phyloP scores from a whole-genome alignment of 2,113 vertebrate species.

The Dipodomys stephensi region DNA sequence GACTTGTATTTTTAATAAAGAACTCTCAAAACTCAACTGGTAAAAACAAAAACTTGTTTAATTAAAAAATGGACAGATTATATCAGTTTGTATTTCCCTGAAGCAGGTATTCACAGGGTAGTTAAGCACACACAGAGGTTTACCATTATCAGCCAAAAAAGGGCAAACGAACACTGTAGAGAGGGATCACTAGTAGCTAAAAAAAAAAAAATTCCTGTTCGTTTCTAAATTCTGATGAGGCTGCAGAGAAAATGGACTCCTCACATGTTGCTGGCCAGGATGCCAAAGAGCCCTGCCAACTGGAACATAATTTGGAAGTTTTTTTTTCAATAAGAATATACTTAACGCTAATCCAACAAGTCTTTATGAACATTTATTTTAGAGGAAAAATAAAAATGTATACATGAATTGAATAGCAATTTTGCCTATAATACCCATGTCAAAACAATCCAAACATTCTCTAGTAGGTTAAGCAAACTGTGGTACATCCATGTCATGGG shows the following conservation, averaged over 20 bases:
- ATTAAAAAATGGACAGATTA: not conserved
- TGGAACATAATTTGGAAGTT: constrained; percentile 21
- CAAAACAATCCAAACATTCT: not conserved
- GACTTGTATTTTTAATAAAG: not conserved
- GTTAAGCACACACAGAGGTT: not conserved
- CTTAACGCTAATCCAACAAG: not conserved
- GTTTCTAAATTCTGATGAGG: not conserved
- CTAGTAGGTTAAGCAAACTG: not conserved
- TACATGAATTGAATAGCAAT: not conserved
- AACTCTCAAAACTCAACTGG: not conserved
- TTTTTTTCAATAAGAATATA: not conserved
- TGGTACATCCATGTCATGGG: not conserved
- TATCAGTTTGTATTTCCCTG: not conserved
- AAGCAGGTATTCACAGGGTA: not conserved
- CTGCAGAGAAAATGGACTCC: not conserved
- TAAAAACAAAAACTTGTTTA: not conserved
- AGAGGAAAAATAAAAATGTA: constrained; percentile 40
- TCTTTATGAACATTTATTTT: constrained; percentile 15
- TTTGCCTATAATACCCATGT: constrained; percentile 12
- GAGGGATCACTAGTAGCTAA: not conserved
- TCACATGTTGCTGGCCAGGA: not conserved
- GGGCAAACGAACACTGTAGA: not conserved
- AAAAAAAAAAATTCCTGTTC: not conserved
- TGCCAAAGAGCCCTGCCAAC: not conserved
- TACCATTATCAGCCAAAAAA: not conserved